Evolutionary conservation across 2,888 invertebrate genomes (phyloP).

Genomic region (Octonoba sinensis): DNA sequence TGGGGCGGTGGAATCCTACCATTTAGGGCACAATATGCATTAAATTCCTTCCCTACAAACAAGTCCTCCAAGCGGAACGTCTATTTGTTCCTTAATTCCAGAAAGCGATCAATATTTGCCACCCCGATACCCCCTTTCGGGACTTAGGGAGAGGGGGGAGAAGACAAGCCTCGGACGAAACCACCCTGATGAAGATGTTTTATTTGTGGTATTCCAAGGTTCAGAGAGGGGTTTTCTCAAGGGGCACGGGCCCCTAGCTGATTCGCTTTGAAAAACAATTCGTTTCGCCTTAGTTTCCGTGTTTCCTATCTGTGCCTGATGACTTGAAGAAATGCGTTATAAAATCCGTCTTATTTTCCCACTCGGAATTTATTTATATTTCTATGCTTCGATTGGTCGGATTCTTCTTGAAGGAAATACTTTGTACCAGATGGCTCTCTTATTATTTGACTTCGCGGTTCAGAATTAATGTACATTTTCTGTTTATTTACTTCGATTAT

Average conservation of each 20-base stretch:
- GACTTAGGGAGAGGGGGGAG: slow-evolving; percentile 11
- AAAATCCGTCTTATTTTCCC: too few species aligned
- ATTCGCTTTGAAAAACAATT: slow-evolving; percentile 39
- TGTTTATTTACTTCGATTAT: too few species aligned
- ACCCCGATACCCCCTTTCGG: slow-evolving; percentile 32
- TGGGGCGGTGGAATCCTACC: not conserved
- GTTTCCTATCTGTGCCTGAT: slow-evolving; percentile 17
- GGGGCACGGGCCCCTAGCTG: slow-evolving; percentile 25
- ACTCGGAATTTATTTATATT: too few species aligned
- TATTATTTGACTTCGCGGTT: too few species aligned
- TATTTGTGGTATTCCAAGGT: slow-evolving; percentile 46
- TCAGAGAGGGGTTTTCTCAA: slow-evolving; percentile 20
- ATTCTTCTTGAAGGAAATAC: too few species aligned
- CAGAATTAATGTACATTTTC: too few species aligned
- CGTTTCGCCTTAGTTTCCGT: slow-evolving; percentile 17
- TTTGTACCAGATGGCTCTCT: too few species aligned
- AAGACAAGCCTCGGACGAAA: slow-evolving; percentile 19
- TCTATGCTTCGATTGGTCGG: too few species aligned
- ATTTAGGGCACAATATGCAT: slow-evolving; percentile 49
- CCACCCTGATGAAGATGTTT: slow-evolving; percentile 36
- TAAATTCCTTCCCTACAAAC: slow-evolving; percentile 21
- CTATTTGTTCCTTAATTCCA: slow-evolving; percentile 56
- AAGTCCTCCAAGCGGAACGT: slow-evolving; percentile 35
- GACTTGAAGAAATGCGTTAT: slow-evolving; percentile 5
- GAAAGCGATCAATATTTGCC: slow-evolving; percentile 34